Conservation (phyloP, 1,140 invertebrate genomes). For the Bradysia coprophila region DNA sequence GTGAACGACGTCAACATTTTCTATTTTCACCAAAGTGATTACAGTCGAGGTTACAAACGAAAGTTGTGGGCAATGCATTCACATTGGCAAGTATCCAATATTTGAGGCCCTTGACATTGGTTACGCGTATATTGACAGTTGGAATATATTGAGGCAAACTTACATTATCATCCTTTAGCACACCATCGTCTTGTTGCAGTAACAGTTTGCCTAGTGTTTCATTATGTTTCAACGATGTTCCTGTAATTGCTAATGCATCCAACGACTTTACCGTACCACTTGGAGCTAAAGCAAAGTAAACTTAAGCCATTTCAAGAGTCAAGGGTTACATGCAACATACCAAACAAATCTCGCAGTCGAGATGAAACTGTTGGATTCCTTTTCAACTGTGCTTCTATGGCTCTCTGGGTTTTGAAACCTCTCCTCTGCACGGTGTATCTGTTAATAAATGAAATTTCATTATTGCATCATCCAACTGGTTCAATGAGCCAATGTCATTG, state of each 20-base stretch:
- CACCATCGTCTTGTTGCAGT: constrained; percentile 12
- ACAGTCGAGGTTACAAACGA: too few species aligned
- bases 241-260: constrained; percentile 7
- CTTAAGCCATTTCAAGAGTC: not conserved
- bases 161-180: constrained; percentile 15
- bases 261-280: not conserved
- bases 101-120: too few species aligned
- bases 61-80: too few species aligned
- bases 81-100: too few species aligned
- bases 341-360: constrained; percentile 35
- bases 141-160: not conserved
- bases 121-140: not conserved
- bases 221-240: constrained; percentile 8
- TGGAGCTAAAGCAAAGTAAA: not conserved
- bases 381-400: constrained; percentile 40
- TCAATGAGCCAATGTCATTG: not conserved
- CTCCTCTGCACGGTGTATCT: constrained; percentile 27
- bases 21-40: too few species aligned
- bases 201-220: constrained; percentile 20
- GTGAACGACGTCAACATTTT: too few species aligned
- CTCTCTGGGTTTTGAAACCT: constrained; percentile 57
- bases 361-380: constrained; percentile 43
- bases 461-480: not conserved
- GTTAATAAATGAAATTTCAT: not conserved
- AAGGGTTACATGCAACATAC: constrained; percentile 17